Evolutionary conservation across 2,797 vertebrate species (phyloP), one percentile per base, ranked within the genome.

Genomic region (Taeniopygia guttata): DNA sequence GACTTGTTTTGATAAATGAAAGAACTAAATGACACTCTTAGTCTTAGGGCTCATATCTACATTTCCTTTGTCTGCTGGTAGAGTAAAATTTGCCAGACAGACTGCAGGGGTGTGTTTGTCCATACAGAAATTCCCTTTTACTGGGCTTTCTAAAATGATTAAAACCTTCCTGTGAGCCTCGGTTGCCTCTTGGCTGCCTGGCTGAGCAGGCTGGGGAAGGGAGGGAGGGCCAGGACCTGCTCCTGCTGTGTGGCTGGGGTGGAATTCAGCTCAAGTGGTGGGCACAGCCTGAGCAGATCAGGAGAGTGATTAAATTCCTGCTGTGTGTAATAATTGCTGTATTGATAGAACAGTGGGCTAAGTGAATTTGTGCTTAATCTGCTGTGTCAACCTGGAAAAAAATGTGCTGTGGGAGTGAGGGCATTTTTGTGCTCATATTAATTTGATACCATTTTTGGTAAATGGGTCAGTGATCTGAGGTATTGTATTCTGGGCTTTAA

Each of bases 301-400:
- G 21, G 81, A 89, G 79, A 78, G 76, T 72, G 90, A 87, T 93
- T 95, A 75, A 90, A 87, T 89, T 95, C 90, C 92, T 92, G 86
- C 94, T 96, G 94, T 84, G 90, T 85, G 22, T 70, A 87, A 64
- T 95, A 95, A 95, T 94, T 94, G 88, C 89, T 90, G 14, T 78
- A 82, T 64, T 77, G 93, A 78, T 78, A 83, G 86, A 90, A 74
- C 75, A 85, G 45, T 10, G 16, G 68, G 73, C 43, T 78, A 62
- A 84, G 66, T 91, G 84, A 85, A 87, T 90, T 90, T 92, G 84
- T 77, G 64, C 66, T 86, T 93, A 91, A 89, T 92, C 94, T 96
- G 73, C 84, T 85, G 26, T 62, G 89, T 87, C 80, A 93, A 77
- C 72, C 73, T 83, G 60, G 36, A 68, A 70, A 48, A 48, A 82